Evolutionary conservation across 2,888 invertebrate species (phyloP).

Genomic region (Pollenia amentaria): DNA sequence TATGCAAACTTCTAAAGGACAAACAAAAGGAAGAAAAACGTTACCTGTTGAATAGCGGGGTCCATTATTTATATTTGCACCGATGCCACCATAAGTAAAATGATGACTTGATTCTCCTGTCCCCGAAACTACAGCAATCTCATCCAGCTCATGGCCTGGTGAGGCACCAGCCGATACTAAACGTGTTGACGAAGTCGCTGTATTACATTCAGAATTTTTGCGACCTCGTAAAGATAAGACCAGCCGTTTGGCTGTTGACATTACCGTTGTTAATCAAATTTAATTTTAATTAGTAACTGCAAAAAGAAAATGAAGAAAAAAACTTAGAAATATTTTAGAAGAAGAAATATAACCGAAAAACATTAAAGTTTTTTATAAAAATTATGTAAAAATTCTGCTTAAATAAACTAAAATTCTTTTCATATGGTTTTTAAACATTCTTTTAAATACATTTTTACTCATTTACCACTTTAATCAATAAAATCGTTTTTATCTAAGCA

Average conservation of each 20-base stretch:
- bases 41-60: conserved; percentile 83
- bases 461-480: too few species aligned
- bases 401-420: too few species aligned
- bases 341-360: neutral
- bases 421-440: too few species aligned
- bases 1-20: neutral
- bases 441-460: too few species aligned
- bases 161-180: conserved; percentile 85
- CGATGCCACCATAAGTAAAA: conserved; percentile 82
- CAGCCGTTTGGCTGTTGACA: conserved; percentile 88
- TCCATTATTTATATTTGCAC: conserved; percentile 79
- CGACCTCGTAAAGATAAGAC: conserved; percentile 87
- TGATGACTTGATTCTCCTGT: conserved; percentile 85
- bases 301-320: conserved; percentile 83
- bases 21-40: conserved; percentile 11
- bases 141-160: conserved; percentile 87
- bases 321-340: neutral
- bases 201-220: conserved; percentile 86
- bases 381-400: too few species aligned
- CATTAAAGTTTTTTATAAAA: too few species aligned
- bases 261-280: conserved; percentile 81
- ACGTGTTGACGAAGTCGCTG: conserved; percentile 85
- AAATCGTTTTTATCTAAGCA: too few species aligned
- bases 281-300: conserved; percentile 76
- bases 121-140: conserved; percentile 89